Evolutionary conservation across 2,888 invertebrate genomes (phyloP).

Genomic region (Metopia argyrocephala): DNA sequence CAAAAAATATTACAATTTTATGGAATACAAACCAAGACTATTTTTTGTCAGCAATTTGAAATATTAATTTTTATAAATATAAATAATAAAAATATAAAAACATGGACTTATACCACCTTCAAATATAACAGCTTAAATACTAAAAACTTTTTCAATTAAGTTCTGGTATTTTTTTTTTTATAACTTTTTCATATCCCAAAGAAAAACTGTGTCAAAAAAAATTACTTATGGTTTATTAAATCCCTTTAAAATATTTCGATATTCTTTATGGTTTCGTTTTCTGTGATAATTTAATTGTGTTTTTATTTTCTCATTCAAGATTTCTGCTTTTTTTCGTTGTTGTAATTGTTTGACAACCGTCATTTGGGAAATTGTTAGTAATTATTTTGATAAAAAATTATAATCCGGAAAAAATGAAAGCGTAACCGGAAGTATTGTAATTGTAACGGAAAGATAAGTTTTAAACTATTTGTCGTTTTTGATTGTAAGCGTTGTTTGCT

Average conservation of each 20-base stretch:
- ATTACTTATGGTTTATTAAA: neutral
- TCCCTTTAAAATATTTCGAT: neutral
- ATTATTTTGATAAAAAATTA: conserved; percentile 15
- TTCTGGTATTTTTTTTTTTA: neutral
- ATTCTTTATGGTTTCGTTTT: neutral
- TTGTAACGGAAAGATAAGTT: conserved; percentile 4
- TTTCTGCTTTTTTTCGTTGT: neutral
- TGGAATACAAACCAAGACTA: no score
- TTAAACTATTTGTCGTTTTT: neutral
- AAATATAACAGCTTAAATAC: no score
- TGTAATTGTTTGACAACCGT: neutral
- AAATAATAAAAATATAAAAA: no score
- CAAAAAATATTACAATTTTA: no score
- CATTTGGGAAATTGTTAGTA: conserved; percentile 21
- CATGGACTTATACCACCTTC: no score
- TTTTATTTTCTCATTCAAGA: neutral
- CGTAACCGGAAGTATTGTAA: neutral
- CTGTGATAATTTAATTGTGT: neutral
- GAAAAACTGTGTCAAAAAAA: conserved; percentile 3
- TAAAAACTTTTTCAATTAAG: no score
- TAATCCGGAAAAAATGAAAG: neutral
- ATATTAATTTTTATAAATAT: no score
- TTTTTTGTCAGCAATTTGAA: no score
- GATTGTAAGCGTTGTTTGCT: neutral
- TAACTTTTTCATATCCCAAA: neutral